phyloP scores from a whole-genome alignment of 2,888 invertebrate genomes.

The Nineta flava region DNA sequence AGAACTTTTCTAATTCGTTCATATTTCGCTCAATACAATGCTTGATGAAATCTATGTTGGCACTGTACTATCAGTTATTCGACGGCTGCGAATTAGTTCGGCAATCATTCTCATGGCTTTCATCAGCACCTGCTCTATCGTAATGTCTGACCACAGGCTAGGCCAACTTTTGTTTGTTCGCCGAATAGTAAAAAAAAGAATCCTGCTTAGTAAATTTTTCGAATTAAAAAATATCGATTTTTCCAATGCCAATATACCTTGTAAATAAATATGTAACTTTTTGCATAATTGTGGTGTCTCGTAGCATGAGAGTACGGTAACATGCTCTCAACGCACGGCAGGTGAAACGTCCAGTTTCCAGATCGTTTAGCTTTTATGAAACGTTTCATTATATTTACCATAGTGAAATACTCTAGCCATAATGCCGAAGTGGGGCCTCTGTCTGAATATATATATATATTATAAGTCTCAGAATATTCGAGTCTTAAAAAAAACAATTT shows the following conservation, averaged over 20 bases:
- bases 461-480: too few relatives aligned
- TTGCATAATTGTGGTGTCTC: constrained; percentile 16
- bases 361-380: constrained; percentile 15
- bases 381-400: constrained; percentile 12
- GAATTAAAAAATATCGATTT: not conserved
- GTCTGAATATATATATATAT: too few relatives aligned
- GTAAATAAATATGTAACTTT: constrained; percentile 14
- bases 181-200: not conserved
- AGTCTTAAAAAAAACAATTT: too few relatives aligned
- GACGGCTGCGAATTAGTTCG: constrained; percentile 7
- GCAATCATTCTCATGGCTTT: not conserved
- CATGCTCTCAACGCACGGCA: constrained; percentile 12
- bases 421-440: constrained; percentile 12
- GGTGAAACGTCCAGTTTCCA: constrained; percentile 14
- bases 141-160: not conserved
- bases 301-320: constrained; percentile 13
- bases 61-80: constrained; percentile 9
- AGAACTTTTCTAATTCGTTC: constrained; percentile 9
- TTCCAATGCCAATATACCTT: constrained; percentile 11
- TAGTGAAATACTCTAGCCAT: constrained; percentile 13
- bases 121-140: not conserved
- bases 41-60: constrained; percentile 10
- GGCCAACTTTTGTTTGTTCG: not conserved
- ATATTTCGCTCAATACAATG: constrained; percentile 8
- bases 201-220: not conserved